These are phyloP conservation scores for Athrips mouffetella DNA, from an alignment of 2,888 invertebrate species.

Conservation along the genomic window DNA sequence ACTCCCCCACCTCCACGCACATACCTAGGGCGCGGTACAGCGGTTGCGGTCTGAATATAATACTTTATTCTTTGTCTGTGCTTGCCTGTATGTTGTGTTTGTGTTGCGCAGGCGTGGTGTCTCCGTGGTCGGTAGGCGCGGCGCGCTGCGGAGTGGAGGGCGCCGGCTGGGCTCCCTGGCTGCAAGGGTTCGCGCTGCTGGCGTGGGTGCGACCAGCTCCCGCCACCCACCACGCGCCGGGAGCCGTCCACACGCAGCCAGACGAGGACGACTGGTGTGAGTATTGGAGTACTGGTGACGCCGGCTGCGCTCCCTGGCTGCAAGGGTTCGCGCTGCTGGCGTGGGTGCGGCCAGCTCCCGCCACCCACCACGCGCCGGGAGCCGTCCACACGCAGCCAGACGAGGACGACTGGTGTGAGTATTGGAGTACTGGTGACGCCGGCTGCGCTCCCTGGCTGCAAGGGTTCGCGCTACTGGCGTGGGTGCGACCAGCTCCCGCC, in stretches of 20 bases:
- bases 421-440: background rate
- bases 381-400: constrained; percentile 22
- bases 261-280: constrained; percentile 13
- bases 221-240: constrained; percentile 25
- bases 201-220: constrained; percentile 76
- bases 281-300: constrained; percentile 1
- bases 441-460: constrained; percentile 81
- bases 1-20: too few species aligned
- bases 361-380: constrained; percentile 25
- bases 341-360: constrained; percentile 73
- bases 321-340: constrained; percentile 78
- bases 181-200: constrained; percentile 78
- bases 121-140: constrained; percentile 57
- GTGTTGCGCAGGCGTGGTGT: constrained; percentile 42
- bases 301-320: constrained; percentile 80
- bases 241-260: constrained; percentile 22
- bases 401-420: constrained; percentile 14
- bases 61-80: too few species aligned
- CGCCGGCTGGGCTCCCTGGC: constrained; percentile 81
- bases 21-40: too few species aligned
- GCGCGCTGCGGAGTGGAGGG: constrained; percentile 57
- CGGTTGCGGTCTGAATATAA: too few species aligned
- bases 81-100: background rate
- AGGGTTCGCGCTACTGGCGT: constrained; percentile 78
- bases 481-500: constrained; percentile 69